Conservation (phyloP, 2,888 invertebrate species). For the Agapostemon virescens region DNA sequence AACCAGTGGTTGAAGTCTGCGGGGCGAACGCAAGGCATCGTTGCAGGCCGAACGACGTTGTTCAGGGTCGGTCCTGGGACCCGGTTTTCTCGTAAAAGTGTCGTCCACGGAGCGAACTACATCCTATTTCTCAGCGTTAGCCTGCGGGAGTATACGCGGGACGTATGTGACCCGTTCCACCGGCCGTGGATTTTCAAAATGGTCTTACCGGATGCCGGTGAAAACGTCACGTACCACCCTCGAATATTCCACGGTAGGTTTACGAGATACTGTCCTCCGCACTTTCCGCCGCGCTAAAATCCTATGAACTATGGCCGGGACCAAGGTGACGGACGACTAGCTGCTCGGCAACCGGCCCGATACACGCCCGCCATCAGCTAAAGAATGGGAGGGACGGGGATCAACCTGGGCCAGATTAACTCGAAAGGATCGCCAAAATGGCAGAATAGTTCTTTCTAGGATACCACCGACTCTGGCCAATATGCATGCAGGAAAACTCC, state of each 20-base stretch:
- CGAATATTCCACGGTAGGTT: constrained; percentile 60
- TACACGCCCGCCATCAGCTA: background rate
- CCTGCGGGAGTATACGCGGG: constrained; percentile 23
- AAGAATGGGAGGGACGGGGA: constrained; percentile 24
- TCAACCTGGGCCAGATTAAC: constrained; percentile 36
- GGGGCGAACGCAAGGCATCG: constrained; percentile 34
- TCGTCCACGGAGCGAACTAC: constrained; percentile 52
- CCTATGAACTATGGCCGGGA: constrained; percentile 52
- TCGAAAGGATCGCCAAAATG: constrained; percentile 21
- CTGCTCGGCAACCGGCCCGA: constrained; percentile 8
- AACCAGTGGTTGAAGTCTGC: constrained; percentile 17
- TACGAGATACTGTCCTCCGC: constrained; percentile 54
- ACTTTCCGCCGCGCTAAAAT: constrained; percentile 53
- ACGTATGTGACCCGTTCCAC: constrained; percentile 37
- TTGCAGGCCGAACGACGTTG: constrained; percentile 43
- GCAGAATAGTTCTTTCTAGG: background rate
- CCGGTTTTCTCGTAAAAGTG: constrained; percentile 61
- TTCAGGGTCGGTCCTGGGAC: constrained; percentile 34
- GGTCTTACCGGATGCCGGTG: constrained; percentile 31
- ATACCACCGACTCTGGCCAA: background rate
- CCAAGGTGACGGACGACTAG: constrained; percentile 50
- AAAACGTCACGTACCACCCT: constrained; percentile 53
- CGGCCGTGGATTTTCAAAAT: constrained; percentile 61
- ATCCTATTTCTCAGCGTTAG: constrained; percentile 62
- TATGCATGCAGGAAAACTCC: background rate